Evolutionary conservation across 2,113 vertebrate genomes (phyloP), one percentile per base, ranked within the genome.

Genomic region (Hippocampus barbouri): DNA sequence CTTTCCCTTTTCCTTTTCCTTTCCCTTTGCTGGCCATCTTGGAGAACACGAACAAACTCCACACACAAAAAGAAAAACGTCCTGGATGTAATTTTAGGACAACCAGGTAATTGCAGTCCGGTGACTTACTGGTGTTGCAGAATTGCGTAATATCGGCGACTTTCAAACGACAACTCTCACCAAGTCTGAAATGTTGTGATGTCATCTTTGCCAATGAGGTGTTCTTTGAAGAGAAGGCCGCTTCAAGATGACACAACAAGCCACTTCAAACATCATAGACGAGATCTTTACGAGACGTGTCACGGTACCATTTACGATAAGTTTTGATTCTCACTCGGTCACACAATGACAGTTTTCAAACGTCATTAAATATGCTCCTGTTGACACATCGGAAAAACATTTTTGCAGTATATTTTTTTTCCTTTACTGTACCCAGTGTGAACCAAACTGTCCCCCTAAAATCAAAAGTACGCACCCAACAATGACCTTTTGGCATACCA

Each of bases 1-100:
- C 60, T 16, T 62, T 65, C 1, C 62, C 62, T 11, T 65, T 65
- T 23, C 41, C 43, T 16, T 66, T 66, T 3, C 62, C 62, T 30
- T 64, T 64, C 40, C 63, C 63, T 65, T 65, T 65, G 20, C 62
- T 21, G 4, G 64, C 41, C 64, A 66, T 66, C 3, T 8, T 66
- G n/a, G 23, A 16, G n/a, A 16, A 10, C 41, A 41, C 21, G 6
- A 3, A 63, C 8, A 3, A 60, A 30, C 14, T 16, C 15, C 11
- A 27, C 1, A 25, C 11, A 12, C 11, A 11, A 12, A 45, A 12
- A 45, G 10, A 4, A 23, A 57, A 57, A 57, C 30, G 61, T n/a
- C 23, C 18, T 25, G 21, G 40, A 8, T 65, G 12, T 45, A 20
- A 9, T 27, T 47, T 25, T 14, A 25, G 41, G 20, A 43, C 62